Percentiles rank a stretch among this genome's conserved stretches.
Evolutionary conservation across 2,113 vertebrate genomes (phyloP).

Genomic region (Solea senegalensis): DNA sequence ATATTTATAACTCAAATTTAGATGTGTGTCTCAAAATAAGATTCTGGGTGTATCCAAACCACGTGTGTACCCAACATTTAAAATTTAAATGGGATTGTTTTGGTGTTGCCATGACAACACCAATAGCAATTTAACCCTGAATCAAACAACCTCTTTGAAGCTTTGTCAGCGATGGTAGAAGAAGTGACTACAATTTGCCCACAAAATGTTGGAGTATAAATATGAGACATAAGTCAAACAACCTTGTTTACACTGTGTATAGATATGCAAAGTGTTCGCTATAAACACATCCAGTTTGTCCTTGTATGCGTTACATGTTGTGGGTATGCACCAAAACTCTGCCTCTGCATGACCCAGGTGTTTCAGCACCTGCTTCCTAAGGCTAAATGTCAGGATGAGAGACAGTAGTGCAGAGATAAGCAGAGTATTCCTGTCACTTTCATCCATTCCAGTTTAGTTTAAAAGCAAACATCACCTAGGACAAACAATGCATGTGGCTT

Average conservation of each 20-base stretch:
- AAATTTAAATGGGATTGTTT: constrained; percentile 19
- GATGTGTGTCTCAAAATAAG: too few species aligned
- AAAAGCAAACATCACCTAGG: constrained; percentile 23
- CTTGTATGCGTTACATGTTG: constrained; percentile 11
- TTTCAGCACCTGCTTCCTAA: constrained; percentile 46
- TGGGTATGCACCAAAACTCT: constrained; percentile 25
- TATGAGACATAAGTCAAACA: not conserved
- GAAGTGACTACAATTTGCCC: not conserved
- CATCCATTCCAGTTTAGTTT: constrained; percentile 39
- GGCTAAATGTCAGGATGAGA: constrained; percentile 48
- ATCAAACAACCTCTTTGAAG: constrained; percentile 4
- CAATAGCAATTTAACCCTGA: constrained; percentile 9
- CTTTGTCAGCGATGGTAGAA: constrained; percentile 5
- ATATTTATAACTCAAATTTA: not conserved
- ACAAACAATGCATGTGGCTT: constrained; percentile 45
- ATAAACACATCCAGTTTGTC: not conserved
- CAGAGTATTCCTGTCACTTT: constrained; percentile 38
- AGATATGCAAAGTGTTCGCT: not conserved
- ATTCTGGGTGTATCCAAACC: not conserved
- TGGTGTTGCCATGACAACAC: constrained; percentile 20
- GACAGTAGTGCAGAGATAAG: constrained; percentile 10
- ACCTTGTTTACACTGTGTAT: too few species aligned
- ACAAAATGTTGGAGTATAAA: not conserved
- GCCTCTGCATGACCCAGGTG: constrained; percentile 28
- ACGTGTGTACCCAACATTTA: not conserved